Percentiles rank a stretch among this genome's conserved stretches.
Conservation (phyloP, 2,113 vertebrate genomes). For the Anseranas semipalmata region DNA sequence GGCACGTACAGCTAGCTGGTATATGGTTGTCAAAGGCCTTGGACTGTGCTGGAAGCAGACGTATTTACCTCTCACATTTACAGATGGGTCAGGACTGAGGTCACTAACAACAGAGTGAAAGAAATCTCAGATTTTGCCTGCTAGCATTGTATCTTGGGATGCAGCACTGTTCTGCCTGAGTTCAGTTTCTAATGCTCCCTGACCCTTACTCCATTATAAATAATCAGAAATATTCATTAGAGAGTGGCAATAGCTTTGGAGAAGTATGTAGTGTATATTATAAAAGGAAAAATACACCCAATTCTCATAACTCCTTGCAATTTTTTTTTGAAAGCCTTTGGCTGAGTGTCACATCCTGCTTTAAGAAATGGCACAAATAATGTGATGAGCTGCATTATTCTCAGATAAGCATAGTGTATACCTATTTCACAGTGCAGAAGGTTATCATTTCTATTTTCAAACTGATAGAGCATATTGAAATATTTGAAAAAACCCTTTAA, state of each 20-base stretch:
- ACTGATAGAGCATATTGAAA: neutral
- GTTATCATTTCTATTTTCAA: constrained; percentile 4
- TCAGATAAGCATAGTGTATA: constrained; percentile 7
- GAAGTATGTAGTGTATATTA: constrained; percentile 33
- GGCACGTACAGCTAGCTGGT: neutral
- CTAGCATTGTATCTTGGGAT: neutral
- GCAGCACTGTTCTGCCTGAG: neutral
- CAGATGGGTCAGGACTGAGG: constrained; percentile 1
- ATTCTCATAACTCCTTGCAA: constrained; percentile 59
- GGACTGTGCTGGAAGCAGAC: constrained; percentile 16
- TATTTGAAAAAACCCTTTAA: neutral
- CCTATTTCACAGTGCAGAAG: neutral
- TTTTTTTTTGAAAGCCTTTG: constrained; percentile 53
- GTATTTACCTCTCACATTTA: constrained; percentile 38
- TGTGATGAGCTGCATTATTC: constrained; percentile 32
- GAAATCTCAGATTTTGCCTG: constrained; percentile 16
- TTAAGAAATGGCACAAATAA: constrained; percentile 37
- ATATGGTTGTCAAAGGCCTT: neutral
- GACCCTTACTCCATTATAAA: constrained; percentile 55
- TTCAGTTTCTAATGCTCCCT: constrained; percentile 46
- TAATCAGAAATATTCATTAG: constrained; percentile 70
- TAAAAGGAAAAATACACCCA: constrained; percentile 46
- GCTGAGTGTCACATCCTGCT: constrained; percentile 23
- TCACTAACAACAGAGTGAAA: constrained; percentile 19
- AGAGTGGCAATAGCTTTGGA: constrained; percentile 44